Percentiles rank a stretch among this genome's conserved stretches.
Conservation (phyloP, 2,113 vertebrate species). For the Actinemys pallida region DNA sequence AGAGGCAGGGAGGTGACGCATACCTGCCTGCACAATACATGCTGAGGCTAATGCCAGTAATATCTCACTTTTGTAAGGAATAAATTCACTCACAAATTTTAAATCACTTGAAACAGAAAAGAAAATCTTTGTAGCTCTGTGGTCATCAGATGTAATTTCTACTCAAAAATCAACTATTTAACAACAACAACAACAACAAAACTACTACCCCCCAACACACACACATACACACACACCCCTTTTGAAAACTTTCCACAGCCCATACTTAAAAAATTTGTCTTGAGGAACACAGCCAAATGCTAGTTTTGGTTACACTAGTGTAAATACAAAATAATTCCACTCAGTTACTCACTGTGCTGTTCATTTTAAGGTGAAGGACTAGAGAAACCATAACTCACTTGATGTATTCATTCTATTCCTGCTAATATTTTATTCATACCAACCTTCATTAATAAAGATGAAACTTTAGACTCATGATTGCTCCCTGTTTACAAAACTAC, state of each 20-base stretch:
- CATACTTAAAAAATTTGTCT: neutral
- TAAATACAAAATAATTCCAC: neutral
- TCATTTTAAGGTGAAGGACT: slow-evolving; percentile 39
- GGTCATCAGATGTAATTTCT: slow-evolving; percentile 13
- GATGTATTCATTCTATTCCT: slow-evolving; percentile 59
- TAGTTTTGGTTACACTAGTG: neutral
- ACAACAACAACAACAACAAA: neutral
- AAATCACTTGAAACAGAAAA: neutral
- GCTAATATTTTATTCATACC: slow-evolving; percentile 66
- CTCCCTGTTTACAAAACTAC: slow-evolving; percentile 77
- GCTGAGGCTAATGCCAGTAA: neutral
- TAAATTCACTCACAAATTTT: neutral
- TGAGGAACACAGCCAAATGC: accelerated
- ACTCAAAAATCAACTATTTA: neutral
- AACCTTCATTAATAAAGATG: slow-evolving; percentile 71
- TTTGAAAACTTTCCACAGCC: neutral
- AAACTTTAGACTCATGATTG: slow-evolving; percentile 74
- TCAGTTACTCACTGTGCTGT: neutral
- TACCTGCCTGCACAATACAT: neutral
- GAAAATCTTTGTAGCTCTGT: neutral
- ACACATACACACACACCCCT: neutral
- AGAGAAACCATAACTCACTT: slow-evolving; percentile 44
- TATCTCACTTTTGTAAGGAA: neutral
- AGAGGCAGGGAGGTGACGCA: accelerated
- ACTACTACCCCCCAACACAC: too few relatives aligned